Conservation (phyloP, 2,888 invertebrate genomes). For the Biston stratarius region DNA sequence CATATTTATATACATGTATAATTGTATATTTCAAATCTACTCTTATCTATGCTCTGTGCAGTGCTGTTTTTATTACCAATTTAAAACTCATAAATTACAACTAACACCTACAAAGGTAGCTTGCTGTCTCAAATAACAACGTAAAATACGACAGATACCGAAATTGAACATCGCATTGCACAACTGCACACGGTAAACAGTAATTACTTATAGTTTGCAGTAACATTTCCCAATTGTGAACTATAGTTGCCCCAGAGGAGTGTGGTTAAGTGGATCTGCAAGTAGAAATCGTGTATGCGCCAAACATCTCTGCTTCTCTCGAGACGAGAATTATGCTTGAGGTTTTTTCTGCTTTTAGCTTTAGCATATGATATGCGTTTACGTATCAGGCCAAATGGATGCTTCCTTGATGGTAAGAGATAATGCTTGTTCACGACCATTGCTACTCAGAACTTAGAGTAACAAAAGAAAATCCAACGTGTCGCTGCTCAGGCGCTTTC, state of each 20-base stretch:
- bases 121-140: conserved; percentile 2
- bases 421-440: too few species aligned
- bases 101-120: neutral
- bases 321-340: conserved; percentile 5
- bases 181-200: conserved; percentile 14
- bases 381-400: too few species aligned
- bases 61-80: neutral
- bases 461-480: too few species aligned
- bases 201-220: conserved; percentile 26
- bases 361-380: neutral
- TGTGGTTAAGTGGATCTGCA: conserved; percentile 60
- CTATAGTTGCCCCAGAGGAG: conserved; percentile 47
- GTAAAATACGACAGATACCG: conserved; percentile 4
- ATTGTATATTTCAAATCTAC: too few species aligned
- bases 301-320: conserved; percentile 6
- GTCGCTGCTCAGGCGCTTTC: too few species aligned
- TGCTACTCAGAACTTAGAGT: too few species aligned
- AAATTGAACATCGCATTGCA: conserved; percentile 14
- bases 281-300: conserved; percentile 52
- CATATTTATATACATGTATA: too few species aligned
- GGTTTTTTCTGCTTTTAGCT: neutral
- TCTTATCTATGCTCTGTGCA: too few species aligned
- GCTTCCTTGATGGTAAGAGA: too few species aligned
- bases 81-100: neutral
- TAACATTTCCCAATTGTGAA: conserved; percentile 41